These are phyloP conservation scores for Atta colombica DNA, from an alignment of 1,140 invertebrate species.

Conservation along the genomic window DNA sequence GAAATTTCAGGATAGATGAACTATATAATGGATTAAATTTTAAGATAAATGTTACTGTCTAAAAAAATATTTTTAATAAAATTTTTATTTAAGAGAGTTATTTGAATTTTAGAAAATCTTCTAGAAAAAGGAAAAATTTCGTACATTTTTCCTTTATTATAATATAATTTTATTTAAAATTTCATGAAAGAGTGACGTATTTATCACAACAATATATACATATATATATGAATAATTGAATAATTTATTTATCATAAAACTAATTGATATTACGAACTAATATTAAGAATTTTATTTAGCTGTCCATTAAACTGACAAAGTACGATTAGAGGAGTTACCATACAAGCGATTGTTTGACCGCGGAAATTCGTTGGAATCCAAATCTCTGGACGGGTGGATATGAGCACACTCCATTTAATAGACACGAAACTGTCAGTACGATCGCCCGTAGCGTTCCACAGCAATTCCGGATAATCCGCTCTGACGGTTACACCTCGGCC, in stretches of 20 bases:
- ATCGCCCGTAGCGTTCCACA: slow-evolving; percentile 31
- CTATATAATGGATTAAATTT: background rate
- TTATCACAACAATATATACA: background rate
- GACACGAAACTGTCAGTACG: slow-evolving; percentile 51
- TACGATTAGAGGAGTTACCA: background rate
- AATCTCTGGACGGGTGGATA: background rate
- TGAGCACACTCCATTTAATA: slow-evolving; percentile 41
- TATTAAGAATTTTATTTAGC: background rate
- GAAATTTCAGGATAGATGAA: too few species aligned
- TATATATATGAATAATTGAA: background rate
- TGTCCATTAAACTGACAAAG: background rate
- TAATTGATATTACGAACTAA: background rate
- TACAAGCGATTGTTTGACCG: background rate
- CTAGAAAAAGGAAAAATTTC: background rate
- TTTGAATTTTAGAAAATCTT: background rate
- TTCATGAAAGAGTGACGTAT: background rate
- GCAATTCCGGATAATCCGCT: slow-evolving; percentile 40
- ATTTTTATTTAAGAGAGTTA: background rate
- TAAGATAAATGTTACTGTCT: background rate
- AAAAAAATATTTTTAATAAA: background rate
- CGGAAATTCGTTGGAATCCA: background rate
- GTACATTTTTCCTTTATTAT: background rate
- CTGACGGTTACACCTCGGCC: slow-evolving; percentile 38
- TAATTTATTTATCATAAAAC: slow-evolving; percentile 5
- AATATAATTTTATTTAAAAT: background rate